These are phyloP conservation scores for Sebastes oblongus DNA, from an alignment of 2,797 vertebrate genomes.

Conservation along the genomic window DNA sequence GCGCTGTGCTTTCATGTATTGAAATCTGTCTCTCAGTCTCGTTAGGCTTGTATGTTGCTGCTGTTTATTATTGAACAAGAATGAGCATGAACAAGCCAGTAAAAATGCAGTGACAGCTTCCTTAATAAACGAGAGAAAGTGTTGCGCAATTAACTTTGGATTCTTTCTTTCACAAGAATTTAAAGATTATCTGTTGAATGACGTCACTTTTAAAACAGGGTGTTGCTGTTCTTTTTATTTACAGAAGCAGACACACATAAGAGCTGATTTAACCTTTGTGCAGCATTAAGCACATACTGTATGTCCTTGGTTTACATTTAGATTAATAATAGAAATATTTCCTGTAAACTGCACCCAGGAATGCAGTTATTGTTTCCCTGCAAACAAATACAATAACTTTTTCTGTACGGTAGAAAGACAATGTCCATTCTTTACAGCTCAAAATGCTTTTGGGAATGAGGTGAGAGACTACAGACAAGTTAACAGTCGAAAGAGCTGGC, in stretches of 20 bases:
- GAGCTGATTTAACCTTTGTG: not conserved
- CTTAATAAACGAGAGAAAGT: not conserved
- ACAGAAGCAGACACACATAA: not conserved
- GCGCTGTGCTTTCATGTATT: constrained; percentile 12
- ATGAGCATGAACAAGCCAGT: too few species aligned
- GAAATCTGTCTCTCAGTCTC: not conserved
- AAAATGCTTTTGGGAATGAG: not conserved
- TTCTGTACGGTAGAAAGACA: not conserved
- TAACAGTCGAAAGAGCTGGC: not conserved
- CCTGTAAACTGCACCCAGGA: constrained; percentile 7
- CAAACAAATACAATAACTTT: constrained; percentile 8
- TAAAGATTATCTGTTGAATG: not conserved
- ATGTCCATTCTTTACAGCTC: not conserved
- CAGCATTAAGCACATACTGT: not conserved
- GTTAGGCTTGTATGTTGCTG: not conserved
- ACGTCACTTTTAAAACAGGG: not conserved
- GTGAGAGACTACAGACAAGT: not conserved
- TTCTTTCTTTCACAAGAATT: not conserved
- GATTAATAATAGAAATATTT: constrained; percentile 29
- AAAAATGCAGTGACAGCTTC: not conserved
- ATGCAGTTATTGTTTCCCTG: constrained; percentile 29
- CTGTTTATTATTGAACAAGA: not conserved
- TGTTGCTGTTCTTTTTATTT: not conserved
- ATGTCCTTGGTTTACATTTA: constrained; percentile 9
- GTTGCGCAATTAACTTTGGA: not conserved